phyloP scores from a whole-genome alignment of 2,797 vertebrate genomes.

The Parauchenoglanis ngamensis region DNA sequence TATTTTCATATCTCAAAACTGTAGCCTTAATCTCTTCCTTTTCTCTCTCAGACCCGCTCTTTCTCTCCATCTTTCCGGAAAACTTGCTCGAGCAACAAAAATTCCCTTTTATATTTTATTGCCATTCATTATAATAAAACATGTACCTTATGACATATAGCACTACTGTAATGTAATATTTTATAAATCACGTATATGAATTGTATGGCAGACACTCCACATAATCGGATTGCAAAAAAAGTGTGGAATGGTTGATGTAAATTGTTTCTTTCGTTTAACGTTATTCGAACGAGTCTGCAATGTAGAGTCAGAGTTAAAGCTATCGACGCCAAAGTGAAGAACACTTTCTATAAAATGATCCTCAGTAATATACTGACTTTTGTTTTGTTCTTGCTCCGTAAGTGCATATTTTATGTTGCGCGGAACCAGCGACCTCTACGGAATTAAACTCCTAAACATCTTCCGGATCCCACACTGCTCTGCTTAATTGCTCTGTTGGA shows the following conservation, averaged over 20 bases:
- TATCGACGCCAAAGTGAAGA: background rate
- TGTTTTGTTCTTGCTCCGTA: background rate
- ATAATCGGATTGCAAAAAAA: no score
- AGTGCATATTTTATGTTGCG: background rate
- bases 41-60: no score
- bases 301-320: no score
- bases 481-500: conserved; percentile 14
- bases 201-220: no score
- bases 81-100: background rate
- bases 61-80: no score
- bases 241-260: background rate
- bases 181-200: background rate
- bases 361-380: background rate
- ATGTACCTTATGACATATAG: background rate
- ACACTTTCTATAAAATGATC: background rate
- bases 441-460: no score
- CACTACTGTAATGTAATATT: background rate
- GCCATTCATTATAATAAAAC: background rate
- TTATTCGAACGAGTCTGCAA: no score
- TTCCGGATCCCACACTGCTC: background rate
- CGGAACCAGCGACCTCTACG: no score
- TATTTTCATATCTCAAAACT: background rate
- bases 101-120: background rate
- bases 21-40: background rate
- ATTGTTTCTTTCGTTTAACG: no score